Percentiles rank a stretch among this genome's conserved stretches.
These are phyloP conservation scores for Anguilla pacifica DNA, from an alignment of 2,797 vertebrate genomes.

Conservation along the genomic window DNA sequence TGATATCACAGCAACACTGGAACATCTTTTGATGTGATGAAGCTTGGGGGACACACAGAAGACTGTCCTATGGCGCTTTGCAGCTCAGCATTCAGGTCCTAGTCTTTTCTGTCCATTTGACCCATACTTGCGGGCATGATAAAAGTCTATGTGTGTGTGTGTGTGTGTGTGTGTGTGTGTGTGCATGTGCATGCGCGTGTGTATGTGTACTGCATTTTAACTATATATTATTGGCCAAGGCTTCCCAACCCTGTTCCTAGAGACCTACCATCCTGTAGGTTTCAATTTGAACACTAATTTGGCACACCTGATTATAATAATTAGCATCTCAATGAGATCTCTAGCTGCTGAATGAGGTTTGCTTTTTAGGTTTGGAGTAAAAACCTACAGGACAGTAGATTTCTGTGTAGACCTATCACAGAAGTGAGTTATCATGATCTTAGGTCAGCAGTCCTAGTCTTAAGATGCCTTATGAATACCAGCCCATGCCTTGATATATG, in stretches of 20 bases:
- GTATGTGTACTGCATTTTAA: neutral
- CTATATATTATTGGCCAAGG: neutral
- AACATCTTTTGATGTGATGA: slow-evolving; percentile 22
- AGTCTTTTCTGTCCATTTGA: neutral
- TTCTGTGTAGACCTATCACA: neutral
- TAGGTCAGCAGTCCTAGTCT: neutral
- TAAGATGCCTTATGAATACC: too few relatives aligned
- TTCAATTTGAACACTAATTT: too few relatives aligned
- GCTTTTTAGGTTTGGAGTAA: too few relatives aligned
- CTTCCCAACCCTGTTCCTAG: too few relatives aligned
- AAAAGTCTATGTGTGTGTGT: neutral
- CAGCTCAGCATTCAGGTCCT: neutral
- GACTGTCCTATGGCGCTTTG: neutral
- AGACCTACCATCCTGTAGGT: too few relatives aligned
- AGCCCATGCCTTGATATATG: neutral
- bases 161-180: neutral
- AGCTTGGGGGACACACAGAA: slow-evolving; percentile 14
- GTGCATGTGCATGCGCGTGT: neutral
- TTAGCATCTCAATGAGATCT: too few relatives aligned
- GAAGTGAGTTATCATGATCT: neutral
- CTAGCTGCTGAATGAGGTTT: too few relatives aligned
- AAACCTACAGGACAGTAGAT: too few relatives aligned
- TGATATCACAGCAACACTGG: slow-evolving; percentile 8
- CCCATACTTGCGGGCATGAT: neutral
- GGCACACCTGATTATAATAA: too few relatives aligned